Conservation (phyloP, 92 coral and sea anemone genomes). For the Epizoanthus scotinus region DNA sequence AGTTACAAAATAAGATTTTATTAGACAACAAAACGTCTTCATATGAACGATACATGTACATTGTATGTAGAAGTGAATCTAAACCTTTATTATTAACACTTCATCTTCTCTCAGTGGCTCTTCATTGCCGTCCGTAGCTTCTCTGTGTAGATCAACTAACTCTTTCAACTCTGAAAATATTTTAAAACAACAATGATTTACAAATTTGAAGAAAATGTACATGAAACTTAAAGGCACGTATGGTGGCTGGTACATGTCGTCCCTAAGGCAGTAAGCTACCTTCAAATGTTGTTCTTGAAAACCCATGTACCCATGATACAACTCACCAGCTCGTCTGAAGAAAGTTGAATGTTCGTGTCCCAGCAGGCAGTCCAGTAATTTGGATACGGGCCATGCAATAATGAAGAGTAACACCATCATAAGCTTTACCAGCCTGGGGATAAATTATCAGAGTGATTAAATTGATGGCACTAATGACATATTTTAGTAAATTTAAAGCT, state of each 20-base stretch:
- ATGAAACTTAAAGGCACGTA: no score
- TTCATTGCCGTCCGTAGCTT: slow-evolving; percentile 80
- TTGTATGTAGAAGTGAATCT: no score
- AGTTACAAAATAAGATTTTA: no score
- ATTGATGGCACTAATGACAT: background rate
- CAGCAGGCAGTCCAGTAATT: slow-evolving; percentile 88
- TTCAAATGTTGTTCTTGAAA: no score
- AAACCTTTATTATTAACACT: slow-evolving; percentile 89
- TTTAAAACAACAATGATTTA: background rate
- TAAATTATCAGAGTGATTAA: background rate
- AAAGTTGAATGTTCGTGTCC: slow-evolving; percentile 94
- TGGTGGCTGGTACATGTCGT: no score
- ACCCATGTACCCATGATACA: background rate
- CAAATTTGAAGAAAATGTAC: no score
- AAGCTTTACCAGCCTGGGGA: slow-evolving; percentile 71
- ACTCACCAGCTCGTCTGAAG: slow-evolving; percentile 94
- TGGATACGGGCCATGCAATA: slow-evolving; percentile 96
- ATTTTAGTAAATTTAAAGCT: no score
- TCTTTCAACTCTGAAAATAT: slow-evolving; percentile 73
- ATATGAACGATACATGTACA: no score
- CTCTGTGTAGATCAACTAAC: slow-evolving; percentile 87
- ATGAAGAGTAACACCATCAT: slow-evolving; percentile 82
- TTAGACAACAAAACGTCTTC: no score
- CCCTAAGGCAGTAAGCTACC: no score
- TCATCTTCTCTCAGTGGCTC: slow-evolving; percentile 96